Evolutionary conservation across 2,113 vertebrate genomes (phyloP), one percentile per base, ranked within the genome.

Genomic region (Echinops telfairi): DNA sequence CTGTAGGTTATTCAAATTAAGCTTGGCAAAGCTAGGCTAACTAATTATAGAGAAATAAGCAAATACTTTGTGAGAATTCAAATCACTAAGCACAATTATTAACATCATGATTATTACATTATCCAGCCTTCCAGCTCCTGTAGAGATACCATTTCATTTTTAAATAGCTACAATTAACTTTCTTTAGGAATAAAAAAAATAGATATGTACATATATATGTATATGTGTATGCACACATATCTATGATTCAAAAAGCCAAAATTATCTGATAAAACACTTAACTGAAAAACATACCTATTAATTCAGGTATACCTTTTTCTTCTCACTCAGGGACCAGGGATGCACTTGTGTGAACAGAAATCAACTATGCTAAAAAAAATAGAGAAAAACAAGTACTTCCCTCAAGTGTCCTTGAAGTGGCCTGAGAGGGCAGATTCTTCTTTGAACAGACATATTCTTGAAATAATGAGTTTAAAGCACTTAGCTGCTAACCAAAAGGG

Each of bases 21-120:
- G 27, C 31, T 73, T 15, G 19, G 25, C 77, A 86, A 86, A 92
- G 77, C 66, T 62, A 87, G 78, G 23, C 43, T 83, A 25, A 83
- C 6, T 64, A 85, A 91, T 11, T 38, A 38, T 27, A 68, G 4
- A 87, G 25, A 94, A 86, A 90, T 70, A 75, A 12, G 36, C 40
- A 81, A 70, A 22, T 60, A 70, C 58, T 76, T 88, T 53, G 75
- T 81, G 23, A 83, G 92, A 84, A 27, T 84, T 88, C 3, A 90
- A 47, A 83, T 88, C 2, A 60, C 9, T 43, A 80, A 31, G 75
- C 20, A 62, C 80, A 19, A 36, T 38, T 60, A 90, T 83, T 80
- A 75, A 60, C 16, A 80, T 33, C 22, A 80, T 36, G 43, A 62
- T 83, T 64, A 75, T 53, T 43, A 90, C 4, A 89, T 89, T 57